Base-by-base conservation (phyloP, 2,113 vertebrate species). In the Oncorhynchus mykiss region DNA sequence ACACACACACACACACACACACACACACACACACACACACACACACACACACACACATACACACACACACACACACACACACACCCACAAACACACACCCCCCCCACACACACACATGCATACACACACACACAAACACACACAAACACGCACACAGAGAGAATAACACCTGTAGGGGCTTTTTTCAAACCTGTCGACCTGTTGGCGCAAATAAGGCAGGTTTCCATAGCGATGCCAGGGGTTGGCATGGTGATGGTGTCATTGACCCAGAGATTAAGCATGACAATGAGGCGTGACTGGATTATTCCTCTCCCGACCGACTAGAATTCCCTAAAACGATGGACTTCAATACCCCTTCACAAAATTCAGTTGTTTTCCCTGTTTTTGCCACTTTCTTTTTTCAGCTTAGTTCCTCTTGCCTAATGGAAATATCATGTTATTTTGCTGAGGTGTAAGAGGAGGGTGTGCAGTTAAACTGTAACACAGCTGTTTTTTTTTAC, bases 231-330 rank as follows among this genome's bases (percentile, higher is more conserved):
- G 39, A 90, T 88, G 12, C 83, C 75, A 67, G 78, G 80, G 85
- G 91, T 91, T 91, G 91, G 88, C 86, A 91, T 91, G 89, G 90
- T 80, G 89, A 90, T 83, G 69, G 89, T 88, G 88, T 91, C 89
- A 88, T 72, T 92, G 89, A 91, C 90, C 39, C 49, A 9, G 73
- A 89, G 88, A 92, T 89, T 91, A 91, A 85, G 85, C 85, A 88
- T 88, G 87, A 91, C 89, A 91, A 92, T 88, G 85, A 88, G 82
- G 78, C 80, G 62, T 69, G 77, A 82, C 82, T 70, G 31, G n/a
- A 7, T 74, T 57, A 25, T 45, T 45, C 2, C 39, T 45, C 39
- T 45, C 9, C 39, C 8, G 39, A 39, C 8, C 7, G 2, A 9
- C 76, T 90, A 81, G 75, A 71, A 82, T 89, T 88, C 78, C 82